Percentiles rank a stretch among this genome's conserved stretches.
These are phyloP conservation scores for Misgurnus mizolepis DNA, from an alignment of 2,113 vertebrate genomes.

Conservation along the genomic window DNA sequence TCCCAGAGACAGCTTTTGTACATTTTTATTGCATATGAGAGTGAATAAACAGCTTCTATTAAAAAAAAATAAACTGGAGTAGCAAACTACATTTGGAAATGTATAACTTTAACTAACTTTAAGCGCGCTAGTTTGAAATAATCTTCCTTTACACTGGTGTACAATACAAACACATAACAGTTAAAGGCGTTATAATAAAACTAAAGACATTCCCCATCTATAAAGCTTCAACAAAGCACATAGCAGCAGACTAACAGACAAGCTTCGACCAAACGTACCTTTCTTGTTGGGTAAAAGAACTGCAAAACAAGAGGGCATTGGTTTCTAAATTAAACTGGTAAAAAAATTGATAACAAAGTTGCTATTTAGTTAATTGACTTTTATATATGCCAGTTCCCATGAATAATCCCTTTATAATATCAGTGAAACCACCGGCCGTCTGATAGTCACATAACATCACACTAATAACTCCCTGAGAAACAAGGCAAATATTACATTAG, in stretches of 20 bases:
- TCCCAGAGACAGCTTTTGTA: no score
- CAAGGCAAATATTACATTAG: constrained; percentile 11
- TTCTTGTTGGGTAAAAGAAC: constrained; percentile 70
- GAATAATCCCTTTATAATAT: neutral
- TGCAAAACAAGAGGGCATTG: constrained; percentile 69
- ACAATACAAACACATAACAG: neutral
- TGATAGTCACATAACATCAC: neutral
- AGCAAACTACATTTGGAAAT: no score
- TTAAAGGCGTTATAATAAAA: neutral
- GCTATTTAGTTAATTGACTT: neutral
- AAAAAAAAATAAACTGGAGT: no score
- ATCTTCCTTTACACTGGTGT: no score
- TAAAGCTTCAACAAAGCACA: constrained; percentile 18
- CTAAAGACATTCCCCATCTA: neutral
- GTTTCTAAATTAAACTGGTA: constrained; percentile 18
- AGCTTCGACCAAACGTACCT: constrained; percentile 65
- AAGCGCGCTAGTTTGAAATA: no score
- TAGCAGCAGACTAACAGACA: constrained; percentile 28
- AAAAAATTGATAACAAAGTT: constrained; percentile 1
- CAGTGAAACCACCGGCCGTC: neutral
- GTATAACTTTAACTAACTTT: no score
- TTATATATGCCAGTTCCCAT: neutral
- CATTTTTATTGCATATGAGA: no score
- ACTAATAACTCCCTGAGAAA: constrained; percentile 16
- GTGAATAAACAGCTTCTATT: no score